A percentile compares a stretch with the other conserved stretches of the same genome.
phyloP scores from a whole-genome alignment of 1,140 invertebrate species.

The Calosoma granatense region DNA sequence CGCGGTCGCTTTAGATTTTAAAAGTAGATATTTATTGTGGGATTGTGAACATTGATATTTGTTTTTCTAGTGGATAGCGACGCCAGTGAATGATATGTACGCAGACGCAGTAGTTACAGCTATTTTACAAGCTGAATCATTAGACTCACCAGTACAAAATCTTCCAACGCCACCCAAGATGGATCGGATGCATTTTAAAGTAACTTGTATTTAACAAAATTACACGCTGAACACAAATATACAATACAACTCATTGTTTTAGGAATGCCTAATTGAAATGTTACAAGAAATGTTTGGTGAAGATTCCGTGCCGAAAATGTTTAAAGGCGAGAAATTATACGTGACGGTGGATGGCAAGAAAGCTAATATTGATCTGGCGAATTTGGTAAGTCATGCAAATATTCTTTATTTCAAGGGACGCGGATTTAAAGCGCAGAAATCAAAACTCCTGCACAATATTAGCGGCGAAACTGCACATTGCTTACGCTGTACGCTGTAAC shows the following conservation, averaged over 20 bases:
- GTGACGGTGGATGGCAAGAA: constrained; percentile 77
- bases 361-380: constrained; percentile 76
- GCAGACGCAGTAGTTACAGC: constrained; percentile 88
- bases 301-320: constrained; percentile 87
- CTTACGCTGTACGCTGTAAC: too few species aligned
- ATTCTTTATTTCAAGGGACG: background rate
- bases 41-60: background rate
- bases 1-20: background rate
- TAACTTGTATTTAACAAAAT: constrained; percentile 23
- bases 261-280: constrained; percentile 88
- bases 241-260: constrained; percentile 25
- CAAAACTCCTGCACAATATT: background rate
- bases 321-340: constrained; percentile 80
- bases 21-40: background rate
- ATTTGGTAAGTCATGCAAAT: constrained; percentile 44
- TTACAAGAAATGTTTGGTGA: constrained; percentile 93
- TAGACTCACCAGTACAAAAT: constrained; percentile 49
- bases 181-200: constrained; percentile 79
- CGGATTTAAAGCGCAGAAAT: background rate
- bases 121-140: constrained; percentile 63
- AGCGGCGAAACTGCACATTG: too few species aligned
- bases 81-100: constrained; percentile 95
- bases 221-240: constrained; percentile 1
- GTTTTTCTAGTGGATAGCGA: constrained; percentile 73
- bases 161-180: constrained; percentile 52